Evolutionary conservation across 2,888 invertebrate species (phyloP).

Genomic region (Aphodius granarius): DNA sequence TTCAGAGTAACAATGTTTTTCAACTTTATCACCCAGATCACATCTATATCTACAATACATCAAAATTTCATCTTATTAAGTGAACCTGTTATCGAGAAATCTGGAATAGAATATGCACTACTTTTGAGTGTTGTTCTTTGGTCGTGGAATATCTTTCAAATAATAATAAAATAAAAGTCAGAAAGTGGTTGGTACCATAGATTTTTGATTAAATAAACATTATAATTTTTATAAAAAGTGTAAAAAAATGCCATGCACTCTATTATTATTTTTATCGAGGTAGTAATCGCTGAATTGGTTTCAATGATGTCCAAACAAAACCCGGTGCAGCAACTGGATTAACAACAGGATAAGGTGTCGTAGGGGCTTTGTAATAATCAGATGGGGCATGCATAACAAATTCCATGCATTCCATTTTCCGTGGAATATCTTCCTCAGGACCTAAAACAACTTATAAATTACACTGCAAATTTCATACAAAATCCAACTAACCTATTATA

Average conservation of each 20-base stretch:
- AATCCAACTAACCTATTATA: conserved; percentile 67
- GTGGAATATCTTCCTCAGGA: conserved; percentile 87
- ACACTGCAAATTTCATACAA: neutral
- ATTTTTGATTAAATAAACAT: too few species aligned
- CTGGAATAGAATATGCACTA: too few species aligned
- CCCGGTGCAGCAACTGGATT: conserved; percentile 53
- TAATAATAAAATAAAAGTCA: too few species aligned
- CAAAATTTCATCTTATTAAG: too few species aligned
- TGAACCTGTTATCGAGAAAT: too few species aligned
- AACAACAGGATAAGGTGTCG: conserved; percentile 73
- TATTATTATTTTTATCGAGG: neutral
- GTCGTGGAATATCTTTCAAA: too few species aligned
- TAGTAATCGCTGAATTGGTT: conserved; percentile 51
- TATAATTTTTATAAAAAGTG: neutral
- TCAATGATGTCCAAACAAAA: conserved; percentile 68
- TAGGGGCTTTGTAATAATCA: conserved; percentile 80
- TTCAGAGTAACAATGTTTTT: too few species aligned
- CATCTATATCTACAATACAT: too few species aligned
- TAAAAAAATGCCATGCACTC: neutral
- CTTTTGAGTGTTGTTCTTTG: too few species aligned
- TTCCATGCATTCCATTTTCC: conserved; percentile 84
- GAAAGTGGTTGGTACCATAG: too few species aligned
- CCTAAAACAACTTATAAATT: conserved; percentile 57
- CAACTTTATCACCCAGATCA: too few species aligned
- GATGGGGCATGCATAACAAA: conserved; percentile 94